phyloP scores from a whole-genome alignment of 2,888 invertebrate species.

The Orchesella flavescens region DNA sequence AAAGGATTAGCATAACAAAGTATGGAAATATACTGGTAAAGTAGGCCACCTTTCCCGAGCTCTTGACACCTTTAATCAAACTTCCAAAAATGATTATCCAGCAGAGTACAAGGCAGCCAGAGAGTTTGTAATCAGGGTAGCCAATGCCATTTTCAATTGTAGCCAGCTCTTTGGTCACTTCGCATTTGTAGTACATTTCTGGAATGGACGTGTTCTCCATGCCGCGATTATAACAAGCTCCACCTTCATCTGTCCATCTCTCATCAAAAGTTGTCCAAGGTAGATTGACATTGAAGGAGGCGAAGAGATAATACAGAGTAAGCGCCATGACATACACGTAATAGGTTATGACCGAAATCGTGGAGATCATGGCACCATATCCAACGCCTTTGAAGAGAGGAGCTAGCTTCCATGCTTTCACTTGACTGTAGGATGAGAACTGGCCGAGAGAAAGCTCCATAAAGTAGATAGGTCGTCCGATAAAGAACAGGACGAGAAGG shows the following conservation, averaged over 20 bases:
- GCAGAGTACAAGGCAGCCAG: conserved; percentile 86
- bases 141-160: conserved; percentile 71
- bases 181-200: conserved; percentile 35
- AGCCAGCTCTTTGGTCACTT: conserved; percentile 54
- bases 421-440: conserved; percentile 86
- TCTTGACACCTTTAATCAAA: conserved; percentile 95
- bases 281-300: conserved; percentile 79
- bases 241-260: not conserved
- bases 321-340: conserved; percentile 85
- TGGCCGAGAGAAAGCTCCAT: conserved; percentile 89
- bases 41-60: conserved; percentile 90
- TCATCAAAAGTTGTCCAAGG: conserved; percentile 79
- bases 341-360: conserved; percentile 81
- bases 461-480: conserved; percentile 88
- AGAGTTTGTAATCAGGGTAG: conserved; percentile 60
- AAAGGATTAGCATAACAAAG: conserved; percentile 83
- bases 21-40: conserved; percentile 91
- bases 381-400: conserved; percentile 74
- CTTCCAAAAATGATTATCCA: conserved; percentile 97
- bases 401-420: conserved; percentile 79
- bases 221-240: not conserved
- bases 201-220: not conserved
- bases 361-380: conserved; percentile 75
- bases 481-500: conserved; percentile 73
- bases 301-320: conserved; percentile 82